A percentile compares a stretch with the other conserved stretches of the same genome.
phyloP scores from a whole-genome alignment of 2,888 invertebrate genomes.

The Lasioglossum malachurum region DNA sequence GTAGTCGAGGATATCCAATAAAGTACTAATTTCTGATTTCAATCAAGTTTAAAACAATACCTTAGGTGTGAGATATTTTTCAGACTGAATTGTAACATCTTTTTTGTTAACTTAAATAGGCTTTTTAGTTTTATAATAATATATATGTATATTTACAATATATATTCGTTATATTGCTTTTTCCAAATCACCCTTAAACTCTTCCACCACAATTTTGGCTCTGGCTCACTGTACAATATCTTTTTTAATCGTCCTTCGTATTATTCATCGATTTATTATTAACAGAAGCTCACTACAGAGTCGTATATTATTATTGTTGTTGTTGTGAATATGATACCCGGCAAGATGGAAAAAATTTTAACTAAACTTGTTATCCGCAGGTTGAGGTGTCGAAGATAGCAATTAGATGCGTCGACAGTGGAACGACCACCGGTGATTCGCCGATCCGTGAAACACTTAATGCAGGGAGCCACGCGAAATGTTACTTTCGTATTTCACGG shows the following conservation, averaged over 20 bases:
- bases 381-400: slow-evolving; percentile 41
- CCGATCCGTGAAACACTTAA: slow-evolving; percentile 63
- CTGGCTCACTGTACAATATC: too few relatives aligned
- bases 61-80: too few relatives aligned
- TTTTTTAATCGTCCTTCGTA: too few relatives aligned
- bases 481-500: slow-evolving; percentile 75
- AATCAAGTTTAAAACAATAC: too few relatives aligned
- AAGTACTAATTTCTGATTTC: background rate
- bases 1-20: background rate
- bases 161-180: too few relatives aligned
- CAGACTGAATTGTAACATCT: too few relatives aligned
- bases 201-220: too few relatives aligned
- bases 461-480: slow-evolving; percentile 55
- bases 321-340: background rate
- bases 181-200: too few relatives aligned
- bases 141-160: too few relatives aligned
- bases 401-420: slow-evolving; percentile 40
- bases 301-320: background rate
- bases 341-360: background rate
- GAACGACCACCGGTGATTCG: slow-evolving; percentile 58
- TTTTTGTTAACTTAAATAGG: background rate
- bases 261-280: background rate
- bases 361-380: slow-evolving; percentile 50
- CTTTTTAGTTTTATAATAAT: too few relatives aligned
- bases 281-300: background rate